Base-by-base conservation (phyloP, 2,888 invertebrate species). In the Dioctria rufipes region DNA sequence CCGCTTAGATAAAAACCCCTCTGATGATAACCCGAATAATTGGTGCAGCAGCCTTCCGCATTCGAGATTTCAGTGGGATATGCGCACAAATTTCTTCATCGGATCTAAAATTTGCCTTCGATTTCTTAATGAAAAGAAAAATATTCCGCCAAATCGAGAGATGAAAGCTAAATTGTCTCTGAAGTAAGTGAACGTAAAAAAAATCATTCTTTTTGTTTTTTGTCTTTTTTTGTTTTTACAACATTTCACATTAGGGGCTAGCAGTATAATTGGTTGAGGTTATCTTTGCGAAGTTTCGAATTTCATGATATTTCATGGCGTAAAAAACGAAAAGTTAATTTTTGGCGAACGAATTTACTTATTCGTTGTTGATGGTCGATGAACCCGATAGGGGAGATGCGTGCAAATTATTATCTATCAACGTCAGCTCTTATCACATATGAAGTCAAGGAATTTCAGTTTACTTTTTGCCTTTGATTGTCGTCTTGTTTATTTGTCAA, bases 21-120 rank as follows among this genome's bases (percentile, higher is more conserved):
- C 54, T 66, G 78, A 81, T 66, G 78, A 81, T 81, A 81, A 81
- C 78, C 81, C 39, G 54, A 43, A 61, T 69, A 78, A 67, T 78
- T 69, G 49, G 51, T 81, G 63, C 71, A 66, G 63, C 75, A 78
- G 81, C 43, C 81, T 81, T 81, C 81, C 81, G 78, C 51, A 69
- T 25, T 69, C 39, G 39, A 49, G 51, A 69, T 69, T 69, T 69
- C 51, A 37, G 11, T 69, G 69, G 11, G 25, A 67, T 13, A 67
- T 46, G 67, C 46, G 46, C 25, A 46, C 40, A 9, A 46, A 46
- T 43, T 13, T 25, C 49, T 46, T 8, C 49, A 9, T 3, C 67
- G 42, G n/a, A 8, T 40, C 65, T 63, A 37, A 63, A 66, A 40
- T n/a, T 66, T 8, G 49, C 67, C 46, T 0, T 25, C 25, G 25